A percentile compares a stretch with the other conserved stretches of the same genome.
phyloP scores from a whole-genome alignment of 1,140 invertebrate species.

The Phymorhynchus buccinoides region DNA sequence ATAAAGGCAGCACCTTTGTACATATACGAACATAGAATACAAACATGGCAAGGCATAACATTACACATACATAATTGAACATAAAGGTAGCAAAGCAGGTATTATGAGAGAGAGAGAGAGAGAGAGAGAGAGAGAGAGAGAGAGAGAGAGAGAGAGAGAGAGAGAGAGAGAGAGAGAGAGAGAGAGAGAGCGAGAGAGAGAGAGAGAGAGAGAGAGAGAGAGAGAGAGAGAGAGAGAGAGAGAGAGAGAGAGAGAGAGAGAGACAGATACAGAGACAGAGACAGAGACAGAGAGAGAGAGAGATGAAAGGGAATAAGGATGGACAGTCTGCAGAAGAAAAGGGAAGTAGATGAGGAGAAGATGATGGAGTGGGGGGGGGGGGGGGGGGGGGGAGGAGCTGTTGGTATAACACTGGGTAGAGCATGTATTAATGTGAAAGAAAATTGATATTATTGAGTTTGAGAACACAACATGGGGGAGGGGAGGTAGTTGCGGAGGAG shows the following conservation, averaged over 20 bases:
- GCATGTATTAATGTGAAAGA: too few species aligned
- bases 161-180: slow-evolving; percentile 6
- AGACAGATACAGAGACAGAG: not conserved
- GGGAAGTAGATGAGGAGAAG: not conserved
- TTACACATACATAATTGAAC: too few species aligned
- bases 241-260: too few species aligned
- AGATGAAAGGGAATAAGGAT: not conserved
- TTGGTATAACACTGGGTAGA: too few species aligned
- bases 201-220: not conserved
- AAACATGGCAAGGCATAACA: too few species aligned
- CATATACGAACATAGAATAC: too few species aligned
- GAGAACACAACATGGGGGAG: too few species aligned
- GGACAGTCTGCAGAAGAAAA: not conserved
- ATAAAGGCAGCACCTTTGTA: too few species aligned
- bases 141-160: not conserved
- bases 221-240: not conserved
- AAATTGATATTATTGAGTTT: too few species aligned
- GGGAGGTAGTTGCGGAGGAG: too few species aligned
- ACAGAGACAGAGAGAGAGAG: not conserved
- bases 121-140: not conserved
- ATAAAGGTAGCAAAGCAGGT: too few species aligned
- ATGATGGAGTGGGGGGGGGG: not conserved
- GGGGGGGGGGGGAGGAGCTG: too few species aligned
- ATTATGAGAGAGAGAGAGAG: not conserved
- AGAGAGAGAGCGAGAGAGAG: not conserved